These are phyloP conservation scores for Hypothenemus hampei DNA, from an alignment of 1,140 invertebrate species.

Conservation along the genomic window DNA sequence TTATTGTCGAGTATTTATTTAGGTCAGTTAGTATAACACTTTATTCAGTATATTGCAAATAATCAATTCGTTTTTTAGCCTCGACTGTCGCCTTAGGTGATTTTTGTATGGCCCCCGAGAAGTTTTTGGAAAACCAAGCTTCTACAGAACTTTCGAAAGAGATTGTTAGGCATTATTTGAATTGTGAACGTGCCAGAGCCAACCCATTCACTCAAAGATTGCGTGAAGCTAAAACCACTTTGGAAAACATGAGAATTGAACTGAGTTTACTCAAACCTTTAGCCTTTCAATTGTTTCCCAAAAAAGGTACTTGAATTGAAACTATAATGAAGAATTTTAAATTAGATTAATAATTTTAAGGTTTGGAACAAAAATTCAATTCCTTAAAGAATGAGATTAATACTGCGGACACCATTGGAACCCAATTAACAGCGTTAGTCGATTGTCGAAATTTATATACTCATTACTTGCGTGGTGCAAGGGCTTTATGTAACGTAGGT, in stretches of 20 bases:
- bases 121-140: conserved; percentile 42
- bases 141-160: conserved; percentile 49
- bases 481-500: conserved; percentile 74
- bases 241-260: conserved; percentile 63
- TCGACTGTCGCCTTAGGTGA: conserved; percentile 73
- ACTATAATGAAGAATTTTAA: not conserved
- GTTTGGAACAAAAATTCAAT: conserved; percentile 62
- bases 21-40: too few species aligned
- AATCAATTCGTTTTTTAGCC: conserved; percentile 58
- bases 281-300: conserved; percentile 56
- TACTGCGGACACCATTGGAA: conserved; percentile 56
- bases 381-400: conserved; percentile 68
- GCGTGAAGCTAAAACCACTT: conserved; percentile 66
- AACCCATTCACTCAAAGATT: conserved; percentile 76
- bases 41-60: too few species aligned
- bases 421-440: conserved; percentile 61
- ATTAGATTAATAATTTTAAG: conserved; percentile 31
- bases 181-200: conserved; percentile 69
- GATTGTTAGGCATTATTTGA: conserved; percentile 75
- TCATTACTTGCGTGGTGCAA: conserved; percentile 70
- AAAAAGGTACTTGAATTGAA: too few species aligned
- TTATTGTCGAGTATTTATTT: conserved; percentile 74
- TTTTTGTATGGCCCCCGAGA: conserved; percentile 68
- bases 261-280: conserved; percentile 57
- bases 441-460: conserved; percentile 76